These are phyloP conservation scores for Amblyjoppa fuscipennis DNA, from an alignment of 2,888 invertebrate species.

Conservation along the genomic window DNA sequence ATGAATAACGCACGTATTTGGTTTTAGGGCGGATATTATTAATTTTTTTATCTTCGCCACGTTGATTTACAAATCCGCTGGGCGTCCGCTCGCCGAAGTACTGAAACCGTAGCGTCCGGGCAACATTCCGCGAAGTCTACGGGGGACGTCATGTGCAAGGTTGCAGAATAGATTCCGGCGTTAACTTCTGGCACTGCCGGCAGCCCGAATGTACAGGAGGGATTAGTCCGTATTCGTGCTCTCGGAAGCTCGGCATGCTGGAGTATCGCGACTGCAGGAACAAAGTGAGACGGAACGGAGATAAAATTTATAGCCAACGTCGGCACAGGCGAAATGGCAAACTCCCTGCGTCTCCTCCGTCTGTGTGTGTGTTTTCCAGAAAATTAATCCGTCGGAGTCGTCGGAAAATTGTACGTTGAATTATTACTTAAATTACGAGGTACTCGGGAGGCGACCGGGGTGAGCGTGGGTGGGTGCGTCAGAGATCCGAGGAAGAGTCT, in stretches of 20 bases:
- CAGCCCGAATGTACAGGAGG: constrained; percentile 17
- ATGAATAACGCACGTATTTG: no score
- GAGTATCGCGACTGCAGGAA: constrained; percentile 33
- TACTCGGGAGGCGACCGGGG: constrained; percentile 11
- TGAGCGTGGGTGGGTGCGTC: background rate
- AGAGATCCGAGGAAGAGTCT: background rate
- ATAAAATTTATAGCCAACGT: constrained; percentile 61
- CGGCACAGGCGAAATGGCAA: constrained; percentile 55
- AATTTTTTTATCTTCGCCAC: no score
- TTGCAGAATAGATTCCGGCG: constrained; percentile 1
- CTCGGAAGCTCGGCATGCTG: background rate
- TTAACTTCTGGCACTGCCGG: background rate
- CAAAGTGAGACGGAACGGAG: constrained; percentile 31
- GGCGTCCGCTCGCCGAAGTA: background rate
- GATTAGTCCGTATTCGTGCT: constrained; percentile 7
- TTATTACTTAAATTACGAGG: constrained; percentile 60
- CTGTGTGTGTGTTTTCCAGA: constrained; percentile 64
- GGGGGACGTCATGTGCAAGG: background rate
- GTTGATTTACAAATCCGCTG: no score
- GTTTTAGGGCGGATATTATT: no score
- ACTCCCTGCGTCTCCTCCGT: constrained; percentile 16
- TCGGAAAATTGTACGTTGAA: constrained; percentile 62
- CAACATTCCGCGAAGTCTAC: background rate
- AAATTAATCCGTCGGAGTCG: constrained; percentile 71
- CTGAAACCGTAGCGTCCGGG: background rate